phyloP scores from a whole-genome alignment of 2,888 invertebrate genomes.

The Barypeithes pellucidus region DNA sequence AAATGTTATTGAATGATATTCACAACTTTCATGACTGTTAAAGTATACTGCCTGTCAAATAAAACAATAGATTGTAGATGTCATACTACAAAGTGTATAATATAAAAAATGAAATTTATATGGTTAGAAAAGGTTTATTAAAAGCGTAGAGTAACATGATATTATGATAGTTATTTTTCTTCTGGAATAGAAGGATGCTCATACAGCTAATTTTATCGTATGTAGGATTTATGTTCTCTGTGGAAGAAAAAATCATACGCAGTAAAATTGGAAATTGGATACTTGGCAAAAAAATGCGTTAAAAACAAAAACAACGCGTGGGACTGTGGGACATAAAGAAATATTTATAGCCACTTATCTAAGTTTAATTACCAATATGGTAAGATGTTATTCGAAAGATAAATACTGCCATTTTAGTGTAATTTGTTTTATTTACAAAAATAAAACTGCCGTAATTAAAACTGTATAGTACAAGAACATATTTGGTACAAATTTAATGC shows the following conservation, averaged over 20 bases:
- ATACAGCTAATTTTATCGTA: conserved; percentile 46
- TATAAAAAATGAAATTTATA: conserved; percentile 35
- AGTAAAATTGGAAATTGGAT: conserved; percentile 52
- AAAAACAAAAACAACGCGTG: conserved; percentile 29
- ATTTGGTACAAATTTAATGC: not conserved
- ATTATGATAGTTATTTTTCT: conserved; percentile 46
- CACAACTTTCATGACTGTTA: conserved; percentile 3
- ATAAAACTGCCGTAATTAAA: not conserved
- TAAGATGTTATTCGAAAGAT: conserved; percentile 1
- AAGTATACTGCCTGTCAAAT: not conserved
- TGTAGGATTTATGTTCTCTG: conserved; percentile 37
- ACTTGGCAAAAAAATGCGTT: conserved; percentile 38
- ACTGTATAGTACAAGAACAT: too few relatives aligned
- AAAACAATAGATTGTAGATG: not conserved
- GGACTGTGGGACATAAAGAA: conserved; percentile 37
- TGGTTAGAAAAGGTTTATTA: conserved; percentile 34
- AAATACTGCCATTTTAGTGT: not conserved
- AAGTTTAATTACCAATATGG: conserved; percentile 29
- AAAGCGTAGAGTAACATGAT: conserved; percentile 46
- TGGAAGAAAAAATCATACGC: conserved; percentile 38
- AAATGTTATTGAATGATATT: conserved; percentile 6
- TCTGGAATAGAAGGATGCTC: conserved; percentile 30
- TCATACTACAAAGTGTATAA: conserved; percentile 19
- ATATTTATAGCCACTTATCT: conserved; percentile 36
- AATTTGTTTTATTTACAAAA: not conserved